Conservation (phyloP, 2,113 vertebrate genomes). For the Campylomormyrus numenius region DNA sequence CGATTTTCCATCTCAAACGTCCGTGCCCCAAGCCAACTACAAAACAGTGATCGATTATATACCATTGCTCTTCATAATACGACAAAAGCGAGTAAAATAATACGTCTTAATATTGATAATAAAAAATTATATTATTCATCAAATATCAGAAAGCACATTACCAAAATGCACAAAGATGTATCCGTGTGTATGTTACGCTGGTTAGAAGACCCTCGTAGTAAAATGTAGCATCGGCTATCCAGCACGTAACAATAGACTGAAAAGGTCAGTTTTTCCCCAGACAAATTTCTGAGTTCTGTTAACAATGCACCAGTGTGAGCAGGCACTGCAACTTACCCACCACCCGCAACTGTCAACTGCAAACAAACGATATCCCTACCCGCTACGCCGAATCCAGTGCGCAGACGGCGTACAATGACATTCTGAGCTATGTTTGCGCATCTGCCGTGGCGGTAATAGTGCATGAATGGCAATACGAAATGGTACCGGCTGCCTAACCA, state of each 20-base stretch:
- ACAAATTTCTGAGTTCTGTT: background rate
- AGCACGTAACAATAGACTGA: background rate
- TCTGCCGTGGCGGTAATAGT: background rate
- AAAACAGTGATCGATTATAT: background rate
- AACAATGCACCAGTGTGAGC: background rate
- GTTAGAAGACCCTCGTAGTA: background rate
- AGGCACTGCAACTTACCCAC: background rate
- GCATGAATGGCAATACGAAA: background rate
- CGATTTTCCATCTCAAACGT: slow-evolving; percentile 65
- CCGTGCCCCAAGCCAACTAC: background rate
- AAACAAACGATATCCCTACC: background rate
- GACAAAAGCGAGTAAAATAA: background rate
- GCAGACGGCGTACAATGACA: background rate
- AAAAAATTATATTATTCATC: background rate
- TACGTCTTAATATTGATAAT: background rate
- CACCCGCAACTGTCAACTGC: background rate
- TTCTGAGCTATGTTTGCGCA: background rate
- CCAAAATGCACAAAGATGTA: background rate
- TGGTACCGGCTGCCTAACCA: background rate
- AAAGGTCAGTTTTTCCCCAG: background rate
- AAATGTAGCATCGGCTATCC: background rate
- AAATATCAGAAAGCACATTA: background rate
- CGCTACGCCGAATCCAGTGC: background rate
- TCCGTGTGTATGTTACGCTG: background rate
- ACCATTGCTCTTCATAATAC: background rate